Evolutionary conservation across 1,140 invertebrate species (phyloP).

Genomic region (Penaeus indicus): DNA sequence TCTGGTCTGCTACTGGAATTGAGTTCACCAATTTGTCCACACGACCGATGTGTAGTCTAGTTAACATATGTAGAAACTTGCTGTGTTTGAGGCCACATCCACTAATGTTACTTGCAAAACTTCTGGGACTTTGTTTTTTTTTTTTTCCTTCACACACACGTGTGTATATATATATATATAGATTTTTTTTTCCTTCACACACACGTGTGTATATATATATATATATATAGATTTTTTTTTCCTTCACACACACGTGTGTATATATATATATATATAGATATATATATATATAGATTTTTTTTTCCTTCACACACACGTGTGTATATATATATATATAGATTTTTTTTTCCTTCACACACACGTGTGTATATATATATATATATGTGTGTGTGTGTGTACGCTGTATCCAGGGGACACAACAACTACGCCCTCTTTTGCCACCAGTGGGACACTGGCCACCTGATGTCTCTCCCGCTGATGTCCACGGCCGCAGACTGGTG

Average conservation of each 20-base stretch:
- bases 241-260: neutral
- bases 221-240: neutral
- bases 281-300: neutral
- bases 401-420: too few species aligned
- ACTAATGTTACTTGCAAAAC: neutral
- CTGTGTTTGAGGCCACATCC: neutral
- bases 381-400: too few species aligned
- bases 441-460: too few species aligned
- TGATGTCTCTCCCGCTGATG: too few species aligned
- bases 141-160: neutral
- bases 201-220: neutral
- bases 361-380: neutral
- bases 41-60: neutral
- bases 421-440: too few species aligned
- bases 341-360: neutral
- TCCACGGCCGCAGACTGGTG: too few species aligned
- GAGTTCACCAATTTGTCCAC: neutral
- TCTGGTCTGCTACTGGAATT: neutral
- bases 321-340: neutral
- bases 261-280: neutral
- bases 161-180: neutral
- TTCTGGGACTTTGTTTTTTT: neutral
- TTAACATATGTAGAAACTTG: neutral
- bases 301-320: neutral
- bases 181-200: too few species aligned